Evolutionary conservation across 37 sponge, comb jelly and placozoan genomes (phyloP).

Genomic region (Amphimedon queenslandica): DNA sequence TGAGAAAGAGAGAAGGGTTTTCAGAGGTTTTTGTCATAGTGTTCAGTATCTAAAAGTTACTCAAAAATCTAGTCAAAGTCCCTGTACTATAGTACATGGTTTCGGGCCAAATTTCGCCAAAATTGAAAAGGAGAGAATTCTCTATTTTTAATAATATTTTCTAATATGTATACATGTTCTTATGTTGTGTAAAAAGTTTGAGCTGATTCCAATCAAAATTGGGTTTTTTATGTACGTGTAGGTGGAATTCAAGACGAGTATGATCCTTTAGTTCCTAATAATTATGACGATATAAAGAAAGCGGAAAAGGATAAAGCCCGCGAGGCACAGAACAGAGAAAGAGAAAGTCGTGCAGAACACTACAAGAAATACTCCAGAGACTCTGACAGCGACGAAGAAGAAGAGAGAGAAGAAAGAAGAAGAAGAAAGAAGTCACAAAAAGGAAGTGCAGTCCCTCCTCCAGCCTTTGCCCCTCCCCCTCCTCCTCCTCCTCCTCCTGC

Average conservation of each 20-base stretch:
- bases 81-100: no score
- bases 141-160: not conserved
- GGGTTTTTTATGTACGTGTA: conserved; percentile 38
- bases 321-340: conserved; percentile 22
- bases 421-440: conserved; percentile 7
- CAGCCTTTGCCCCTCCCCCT: conserved; percentile 6
- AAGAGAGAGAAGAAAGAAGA: conserved; percentile 17
- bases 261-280: conserved; percentile 92
- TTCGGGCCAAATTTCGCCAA: no score
- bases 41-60: no score
- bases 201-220: no score
- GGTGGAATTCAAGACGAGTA: conserved; percentile 77
- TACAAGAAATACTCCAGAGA: conserved; percentile 3
- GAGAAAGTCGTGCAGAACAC: conserved; percentile 1
- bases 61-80: no score
- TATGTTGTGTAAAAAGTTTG: no score
- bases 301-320: conserved; percentile 28
- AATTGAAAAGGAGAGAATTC: no score
- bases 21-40: no score
- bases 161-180: conserved; percentile 20
- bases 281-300: conserved; percentile 62
- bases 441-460: conserved; percentile 39
- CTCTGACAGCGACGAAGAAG: conserved; percentile 23
- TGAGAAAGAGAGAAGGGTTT: not conserved
- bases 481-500: not conserved